phyloP scores from a whole-genome alignment of 2,888 invertebrate genomes.

The Acrobasis repandana region DNA sequence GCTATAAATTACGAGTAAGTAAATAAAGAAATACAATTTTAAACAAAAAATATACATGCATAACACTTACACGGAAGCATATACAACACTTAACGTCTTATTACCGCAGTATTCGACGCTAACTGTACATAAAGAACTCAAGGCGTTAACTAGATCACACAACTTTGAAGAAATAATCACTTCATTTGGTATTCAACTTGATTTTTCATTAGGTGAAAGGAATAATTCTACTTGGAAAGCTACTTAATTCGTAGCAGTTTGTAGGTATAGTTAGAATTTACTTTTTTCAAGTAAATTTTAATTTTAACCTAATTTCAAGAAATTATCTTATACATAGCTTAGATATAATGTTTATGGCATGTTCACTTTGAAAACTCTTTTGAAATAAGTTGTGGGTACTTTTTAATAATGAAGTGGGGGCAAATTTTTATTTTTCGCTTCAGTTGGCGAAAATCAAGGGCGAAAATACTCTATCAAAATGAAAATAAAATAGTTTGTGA shows the following conservation, averaged over 20 bases:
- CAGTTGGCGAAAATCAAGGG: no score
- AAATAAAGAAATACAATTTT: neutral
- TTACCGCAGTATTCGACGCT: neutral
- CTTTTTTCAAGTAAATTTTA: no score
- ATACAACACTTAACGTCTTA: neutral
- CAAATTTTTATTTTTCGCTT: no score
- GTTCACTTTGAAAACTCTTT: no score
- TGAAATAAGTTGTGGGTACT: no score
- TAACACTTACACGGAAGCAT: neutral
- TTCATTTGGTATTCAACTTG: slow-evolving; percentile 7
- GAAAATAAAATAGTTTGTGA: no score
- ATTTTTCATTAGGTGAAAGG: neutral
- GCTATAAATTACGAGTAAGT: no score
- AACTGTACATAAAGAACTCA: slow-evolving; percentile 5
- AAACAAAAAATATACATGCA: neutral
- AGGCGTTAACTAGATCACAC: slow-evolving; percentile 6
- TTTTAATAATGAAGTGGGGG: no score
- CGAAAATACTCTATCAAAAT: no score
- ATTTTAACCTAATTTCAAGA: no score
- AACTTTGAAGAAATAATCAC: slow-evolving; percentile 10
- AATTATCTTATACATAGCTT: no score
- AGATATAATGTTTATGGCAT: no score
- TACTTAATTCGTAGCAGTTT: neutral
- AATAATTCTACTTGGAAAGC: neutral
- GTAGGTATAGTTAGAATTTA: neutral